These are phyloP conservation scores for Enteromius unitaeniatus DNA, from an alignment of 2,797 vertebrate species.

Conservation along the genomic window DNA sequence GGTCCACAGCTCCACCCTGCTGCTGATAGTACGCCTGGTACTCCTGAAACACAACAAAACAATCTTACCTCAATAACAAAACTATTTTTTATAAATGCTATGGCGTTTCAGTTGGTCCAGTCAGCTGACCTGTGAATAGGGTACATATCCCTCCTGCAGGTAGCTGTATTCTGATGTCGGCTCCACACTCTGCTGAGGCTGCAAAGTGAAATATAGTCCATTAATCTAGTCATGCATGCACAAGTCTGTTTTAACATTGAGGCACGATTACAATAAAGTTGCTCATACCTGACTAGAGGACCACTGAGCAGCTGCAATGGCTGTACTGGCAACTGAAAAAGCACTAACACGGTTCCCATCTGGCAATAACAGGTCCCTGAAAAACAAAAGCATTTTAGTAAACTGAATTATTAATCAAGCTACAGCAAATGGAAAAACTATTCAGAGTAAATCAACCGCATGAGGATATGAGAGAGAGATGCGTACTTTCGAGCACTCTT, in stretches of 20 bases:
- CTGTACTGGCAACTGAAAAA: constrained; percentile 97
- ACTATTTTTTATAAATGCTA: neutral
- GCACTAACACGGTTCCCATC: constrained; percentile 96
- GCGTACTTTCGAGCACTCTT: constrained; percentile 99
- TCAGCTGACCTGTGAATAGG: constrained; percentile 86
- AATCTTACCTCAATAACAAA: neutral
- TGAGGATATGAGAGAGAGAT: neutral
- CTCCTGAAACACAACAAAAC: constrained; percentile 72
- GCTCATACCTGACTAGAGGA: constrained; percentile 92
- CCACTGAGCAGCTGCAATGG: constrained; percentile 99
- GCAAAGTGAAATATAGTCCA: constrained; percentile 2
- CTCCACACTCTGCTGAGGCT: constrained; percentile 88
- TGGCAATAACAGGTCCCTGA: constrained; percentile 91
- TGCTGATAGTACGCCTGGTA: constrained; percentile 89
- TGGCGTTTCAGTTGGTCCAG: neutral
- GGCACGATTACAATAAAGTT: neutral
- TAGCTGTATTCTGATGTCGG: constrained; percentile 91
- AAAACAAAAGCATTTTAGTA: neutral
- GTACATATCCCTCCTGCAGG: constrained; percentile 89
- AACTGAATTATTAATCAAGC: neutral
- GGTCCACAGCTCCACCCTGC: constrained; percentile 81
- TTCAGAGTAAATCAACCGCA: neutral
- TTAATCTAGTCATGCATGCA: neutral
- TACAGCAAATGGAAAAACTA: neutral
- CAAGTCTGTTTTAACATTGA: neutral